phyloP scores from a whole-genome alignment of 2,113 vertebrate genomes.

The Cinclus mexicanus region DNA sequence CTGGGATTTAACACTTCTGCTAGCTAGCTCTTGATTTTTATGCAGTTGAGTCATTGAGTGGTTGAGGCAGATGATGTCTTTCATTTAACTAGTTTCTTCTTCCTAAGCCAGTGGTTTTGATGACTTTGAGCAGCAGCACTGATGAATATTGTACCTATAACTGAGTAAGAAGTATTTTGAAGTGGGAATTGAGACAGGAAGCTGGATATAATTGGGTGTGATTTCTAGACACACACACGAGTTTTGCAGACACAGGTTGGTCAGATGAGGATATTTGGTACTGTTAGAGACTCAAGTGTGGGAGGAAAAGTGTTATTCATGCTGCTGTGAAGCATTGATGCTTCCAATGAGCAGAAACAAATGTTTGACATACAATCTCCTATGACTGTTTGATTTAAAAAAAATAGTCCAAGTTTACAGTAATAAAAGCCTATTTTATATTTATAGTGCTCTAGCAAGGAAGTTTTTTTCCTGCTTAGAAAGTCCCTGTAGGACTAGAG shows the following conservation, averaged over 20 bases:
- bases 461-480: not conserved
- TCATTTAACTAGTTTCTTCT: not conserved
- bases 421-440: conserved; percentile 1
- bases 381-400: not conserved
- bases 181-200: not conserved
- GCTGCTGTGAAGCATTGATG: not conserved
- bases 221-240: not conserved
- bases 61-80: not conserved
- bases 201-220: not conserved
- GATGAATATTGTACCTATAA: not conserved
- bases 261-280: not conserved
- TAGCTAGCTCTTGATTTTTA: not conserved
- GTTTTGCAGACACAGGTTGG: not conserved
- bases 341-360: not conserved
- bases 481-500: not conserved
- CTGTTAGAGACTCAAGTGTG: not conserved
- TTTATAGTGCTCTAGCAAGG: not conserved
- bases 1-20: not conserved
- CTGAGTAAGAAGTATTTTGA: not conserved
- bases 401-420: not conserved
- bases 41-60: not conserved
- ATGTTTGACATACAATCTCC: not conserved
- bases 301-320: not conserved
- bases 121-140: not conserved
- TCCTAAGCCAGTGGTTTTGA: not conserved